phyloP scores from a whole-genome alignment of 2,888 invertebrate species.

The Parnassius apollo region DNA sequence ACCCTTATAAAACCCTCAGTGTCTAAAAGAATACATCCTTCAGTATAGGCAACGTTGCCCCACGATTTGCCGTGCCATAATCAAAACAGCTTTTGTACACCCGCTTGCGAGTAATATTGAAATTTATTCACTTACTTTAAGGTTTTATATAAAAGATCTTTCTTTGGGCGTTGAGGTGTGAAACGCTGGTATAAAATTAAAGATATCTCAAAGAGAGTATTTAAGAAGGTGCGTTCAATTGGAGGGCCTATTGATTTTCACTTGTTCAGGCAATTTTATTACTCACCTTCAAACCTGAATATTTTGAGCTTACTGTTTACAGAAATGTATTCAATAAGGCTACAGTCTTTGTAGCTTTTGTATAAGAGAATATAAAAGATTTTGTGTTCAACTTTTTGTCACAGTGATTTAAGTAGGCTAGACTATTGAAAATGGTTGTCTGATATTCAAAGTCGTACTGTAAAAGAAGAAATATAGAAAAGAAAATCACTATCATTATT shows the following conservation, averaged over 20 bases:
- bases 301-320: conserved; percentile 1
- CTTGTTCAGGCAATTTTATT: conserved; percentile 38
- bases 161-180: conserved; percentile 7
- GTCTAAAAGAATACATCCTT: conserved; percentile 31
- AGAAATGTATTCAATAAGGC: not conserved
- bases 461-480: too few species aligned
- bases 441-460: too few species aligned
- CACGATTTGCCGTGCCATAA: not conserved
- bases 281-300: conserved; percentile 26
- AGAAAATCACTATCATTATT: too few species aligned
- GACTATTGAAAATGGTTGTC: too few species aligned
- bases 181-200: conserved; percentile 29
- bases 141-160: conserved; percentile 14
- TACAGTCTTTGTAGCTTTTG: too few species aligned
- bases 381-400: too few species aligned
- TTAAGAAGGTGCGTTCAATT: conserved; percentile 40
- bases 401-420: too few species aligned
- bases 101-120: conserved; percentile 6
- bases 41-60: conserved; percentile 23
- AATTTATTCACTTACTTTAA: conserved; percentile 11
- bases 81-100: conserved; percentile 20
- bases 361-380: too few species aligned
- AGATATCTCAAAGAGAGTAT: conserved; percentile 35
- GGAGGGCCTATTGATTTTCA: conserved; percentile 47
- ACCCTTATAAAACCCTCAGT: conserved; percentile 31